Percentiles rank a stretch among this genome's conserved stretches.
Evolutionary conservation across 2,797 vertebrate species (phyloP).

Genomic region (Epinephelus malabaricus): DNA sequence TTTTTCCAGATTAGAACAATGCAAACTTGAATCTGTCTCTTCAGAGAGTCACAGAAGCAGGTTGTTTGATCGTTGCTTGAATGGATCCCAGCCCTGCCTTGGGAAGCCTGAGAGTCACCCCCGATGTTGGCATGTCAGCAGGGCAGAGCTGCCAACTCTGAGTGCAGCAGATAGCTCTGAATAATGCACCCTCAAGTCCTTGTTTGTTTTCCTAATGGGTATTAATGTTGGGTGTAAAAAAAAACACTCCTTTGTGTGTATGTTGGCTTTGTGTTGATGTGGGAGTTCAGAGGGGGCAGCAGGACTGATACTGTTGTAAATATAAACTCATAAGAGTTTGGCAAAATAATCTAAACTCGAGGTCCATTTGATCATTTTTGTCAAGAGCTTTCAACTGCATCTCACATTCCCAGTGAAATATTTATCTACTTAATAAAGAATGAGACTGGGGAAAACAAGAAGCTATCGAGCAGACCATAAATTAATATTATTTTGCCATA

Average conservation of each 20-base stretch:
- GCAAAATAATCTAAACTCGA: background rate
- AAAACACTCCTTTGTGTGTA: slow-evolving; percentile 34
- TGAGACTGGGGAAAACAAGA: background rate
- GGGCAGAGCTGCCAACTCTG: slow-evolving; percentile 47
- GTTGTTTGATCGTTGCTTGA: slow-evolving; percentile 13
- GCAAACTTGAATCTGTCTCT: background rate
- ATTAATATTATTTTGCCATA: background rate
- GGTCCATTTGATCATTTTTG: background rate
- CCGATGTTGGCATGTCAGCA: slow-evolving; percentile 37
- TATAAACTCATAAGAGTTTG: background rate
- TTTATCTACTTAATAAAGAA: background rate
- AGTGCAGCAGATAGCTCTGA: slow-evolving; percentile 48
- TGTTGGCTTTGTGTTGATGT: slow-evolving; percentile 10
- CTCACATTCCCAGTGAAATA: background rate
- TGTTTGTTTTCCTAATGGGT: slow-evolving; percentile 73
- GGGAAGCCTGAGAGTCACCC: slow-evolving; percentile 39
- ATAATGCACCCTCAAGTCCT: slow-evolving; percentile 53
- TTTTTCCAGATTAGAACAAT: background rate
- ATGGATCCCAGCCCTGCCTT: slow-evolving; percentile 7
- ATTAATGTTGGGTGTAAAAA: slow-evolving; percentile 49
- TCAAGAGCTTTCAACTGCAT: background rate
- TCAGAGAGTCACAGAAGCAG: slow-evolving; percentile 1
- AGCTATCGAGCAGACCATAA: background rate
- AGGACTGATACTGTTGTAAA: background rate
- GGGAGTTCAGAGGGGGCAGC: background rate